Evolutionary conservation across 2,113 vertebrate species (phyloP), one percentile per base, ranked within the genome.

Genomic region (Aldabrachelys gigantea): DNA sequence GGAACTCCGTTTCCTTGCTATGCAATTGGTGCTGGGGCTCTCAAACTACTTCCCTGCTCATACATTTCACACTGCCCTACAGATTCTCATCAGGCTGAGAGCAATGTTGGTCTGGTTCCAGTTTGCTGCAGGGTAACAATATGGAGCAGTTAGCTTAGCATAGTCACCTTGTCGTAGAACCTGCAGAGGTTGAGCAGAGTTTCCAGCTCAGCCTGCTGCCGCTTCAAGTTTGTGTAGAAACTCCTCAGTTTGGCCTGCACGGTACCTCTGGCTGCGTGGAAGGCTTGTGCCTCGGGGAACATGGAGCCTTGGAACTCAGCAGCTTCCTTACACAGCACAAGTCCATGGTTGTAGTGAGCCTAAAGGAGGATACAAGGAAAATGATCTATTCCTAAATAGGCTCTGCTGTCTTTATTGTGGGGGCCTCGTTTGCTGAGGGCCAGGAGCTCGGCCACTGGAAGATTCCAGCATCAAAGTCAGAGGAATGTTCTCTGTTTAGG

Each of bases 111-210:
- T 11, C 69, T 11, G 38, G n/a, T 9, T 38, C 69, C 35, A 19
- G 35, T 84, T 7, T 29, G 19, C 1, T 0, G 75, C 29, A 27
- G 21, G 3, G 0, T 0, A 24, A 19, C 29, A 65, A 2, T 21
- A 1, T 0, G 52, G 24, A 2, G 8, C 3, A 6, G 3, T 14
- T 38, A 54, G 53, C 14, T 22, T 16, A 0, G 0, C 0, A 25
- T 80, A 89, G 98, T 85, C 95, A 99, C 99, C 99, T 99, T 98
- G 89, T 98, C 96, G 98, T 98, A 99, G 97, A 99, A 99, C 53
- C 3, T 52, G 84, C 97, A 50, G 0, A 99, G 97, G 29, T 98
- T 97, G 17, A 95, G 94, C 82, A 98, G 97, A 0, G 98, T 97
- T 19, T 98, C 98, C 96, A 96, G 96, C 91, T 99, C 99, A 0